Percentiles rank a stretch among this genome's conserved stretches.
Conservation (phyloP, 2,888 invertebrate genomes). For the Achlya flavicornis region DNA sequence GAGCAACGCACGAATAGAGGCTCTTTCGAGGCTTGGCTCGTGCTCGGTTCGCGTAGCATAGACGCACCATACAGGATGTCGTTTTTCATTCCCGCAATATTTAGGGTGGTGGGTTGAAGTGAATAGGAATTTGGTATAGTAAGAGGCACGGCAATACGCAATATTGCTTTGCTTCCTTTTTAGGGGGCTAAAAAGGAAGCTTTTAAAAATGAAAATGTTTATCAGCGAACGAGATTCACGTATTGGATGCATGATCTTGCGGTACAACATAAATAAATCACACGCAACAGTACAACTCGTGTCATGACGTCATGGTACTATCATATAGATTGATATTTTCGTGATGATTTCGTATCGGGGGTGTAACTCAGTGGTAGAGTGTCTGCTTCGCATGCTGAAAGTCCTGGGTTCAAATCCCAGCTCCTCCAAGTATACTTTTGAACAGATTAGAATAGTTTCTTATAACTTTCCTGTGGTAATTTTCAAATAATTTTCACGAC, state of each 20-base stretch:
- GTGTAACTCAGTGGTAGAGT: conserved; percentile 82
- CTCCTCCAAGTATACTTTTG: conserved; percentile 61
- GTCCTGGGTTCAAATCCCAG: conserved; percentile 83
- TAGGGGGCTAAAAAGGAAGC: too few relatives aligned
- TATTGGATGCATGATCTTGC: neutral
- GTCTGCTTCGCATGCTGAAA: conserved; percentile 81
- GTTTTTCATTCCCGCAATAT: too few relatives aligned
- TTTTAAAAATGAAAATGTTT: neutral
- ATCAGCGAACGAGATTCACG: neutral
- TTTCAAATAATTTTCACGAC: neutral
- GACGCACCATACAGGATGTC: too few relatives aligned
- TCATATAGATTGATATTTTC: conserved; percentile 28
- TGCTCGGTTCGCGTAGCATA: too few relatives aligned
- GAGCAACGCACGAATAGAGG: too few relatives aligned
- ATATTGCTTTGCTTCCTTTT: too few relatives aligned
- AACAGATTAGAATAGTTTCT: neutral
- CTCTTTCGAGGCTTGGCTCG: too few relatives aligned
- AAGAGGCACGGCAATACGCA: too few relatives aligned
- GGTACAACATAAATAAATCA: neutral
- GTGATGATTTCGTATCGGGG: conserved; percentile 41
- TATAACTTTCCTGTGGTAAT: too few relatives aligned
- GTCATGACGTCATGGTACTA: conserved; percentile 2
- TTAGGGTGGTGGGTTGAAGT: too few relatives aligned
- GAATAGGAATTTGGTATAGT: too few relatives aligned
- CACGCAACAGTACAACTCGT: neutral